phyloP scores from a whole-genome alignment of 2,888 invertebrate species.

The Meteorus cinctellus region DNA sequence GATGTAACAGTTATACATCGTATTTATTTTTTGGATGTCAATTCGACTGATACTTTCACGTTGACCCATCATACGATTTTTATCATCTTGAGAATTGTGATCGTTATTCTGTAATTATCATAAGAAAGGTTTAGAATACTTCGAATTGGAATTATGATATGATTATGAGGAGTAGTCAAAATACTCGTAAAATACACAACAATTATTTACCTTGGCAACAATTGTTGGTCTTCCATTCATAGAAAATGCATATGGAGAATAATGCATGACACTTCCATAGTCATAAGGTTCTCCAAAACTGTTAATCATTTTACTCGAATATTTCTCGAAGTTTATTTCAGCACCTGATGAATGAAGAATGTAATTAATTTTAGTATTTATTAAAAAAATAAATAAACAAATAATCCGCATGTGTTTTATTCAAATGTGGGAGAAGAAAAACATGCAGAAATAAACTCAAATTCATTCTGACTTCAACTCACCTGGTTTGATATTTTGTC shows the following conservation, averaged over 20 bases:
- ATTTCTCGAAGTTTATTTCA: slow-evolving; percentile 83
- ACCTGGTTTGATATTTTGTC: slow-evolving; percentile 82
- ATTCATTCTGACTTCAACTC: slow-evolving; percentile 9
- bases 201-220: slow-evolving; percentile 77
- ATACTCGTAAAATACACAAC: no score
- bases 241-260: slow-evolving; percentile 85
- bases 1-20: slow-evolving; percentile 82
- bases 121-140: neutral
- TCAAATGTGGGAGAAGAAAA: no score
- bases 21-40: slow-evolving; percentile 83
- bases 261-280: slow-evolving; percentile 89
- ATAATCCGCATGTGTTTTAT: no score
- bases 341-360: slow-evolving; percentile 73
- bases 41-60: slow-evolving; percentile 82
- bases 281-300: slow-evolving; percentile 85
- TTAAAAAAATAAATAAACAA: neutral
- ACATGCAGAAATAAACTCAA: neutral
- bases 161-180: no score
- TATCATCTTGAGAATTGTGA: slow-evolving; percentile 45
- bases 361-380: neutral
- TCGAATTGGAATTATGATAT: no score
- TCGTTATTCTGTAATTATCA: neutral
- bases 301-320: slow-evolving; percentile 75
- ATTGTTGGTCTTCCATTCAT: slow-evolving; percentile 83
- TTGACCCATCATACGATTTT: slow-evolving; percentile 77